phyloP scores from a whole-genome alignment of 2,797 vertebrate species.

The Trachurus trachurus region DNA sequence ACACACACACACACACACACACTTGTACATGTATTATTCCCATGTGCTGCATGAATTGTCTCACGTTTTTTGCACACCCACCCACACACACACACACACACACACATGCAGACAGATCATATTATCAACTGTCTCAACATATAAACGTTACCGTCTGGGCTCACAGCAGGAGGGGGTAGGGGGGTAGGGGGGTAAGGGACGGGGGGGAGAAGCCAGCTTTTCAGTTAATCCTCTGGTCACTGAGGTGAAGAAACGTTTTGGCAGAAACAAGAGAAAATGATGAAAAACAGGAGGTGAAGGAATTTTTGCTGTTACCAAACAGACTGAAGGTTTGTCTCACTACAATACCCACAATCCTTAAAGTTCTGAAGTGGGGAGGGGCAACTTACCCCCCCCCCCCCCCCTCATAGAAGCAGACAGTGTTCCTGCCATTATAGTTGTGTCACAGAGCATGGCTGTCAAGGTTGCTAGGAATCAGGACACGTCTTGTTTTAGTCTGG shows the following conservation, averaged over 20 bases:
- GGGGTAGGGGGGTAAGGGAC: too few species aligned
- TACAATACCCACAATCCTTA: neutral
- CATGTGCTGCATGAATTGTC: neutral
- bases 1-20: conserved; percentile 1
- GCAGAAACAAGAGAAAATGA: conserved; percentile 18
- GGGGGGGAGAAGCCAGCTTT: conserved; percentile 1
- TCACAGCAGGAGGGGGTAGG: too few species aligned
- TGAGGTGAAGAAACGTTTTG: conserved; percentile 11
- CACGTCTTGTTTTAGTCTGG: too few species aligned
- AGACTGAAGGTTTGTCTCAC: neutral
- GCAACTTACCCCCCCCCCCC: neutral
- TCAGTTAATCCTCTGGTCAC: conserved; percentile 50
- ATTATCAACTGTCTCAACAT: neutral
- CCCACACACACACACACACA: neutral
- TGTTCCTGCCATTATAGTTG: too few species aligned
- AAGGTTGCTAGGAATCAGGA: too few species aligned
- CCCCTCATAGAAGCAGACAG: too few species aligned
- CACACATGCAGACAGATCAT: neutral
- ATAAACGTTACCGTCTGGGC: too few species aligned
- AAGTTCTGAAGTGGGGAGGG: neutral
- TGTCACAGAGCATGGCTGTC: too few species aligned
- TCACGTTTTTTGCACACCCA: neutral
- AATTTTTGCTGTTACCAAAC: conserved; percentile 37
- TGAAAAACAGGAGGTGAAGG: conserved; percentile 17
- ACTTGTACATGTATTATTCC: conserved; percentile 4